A percentile compares a stretch with the other conserved stretches of the same genome.
Conservation (phyloP, 2,113 vertebrate genomes). For the Labeo catla region DNA sequence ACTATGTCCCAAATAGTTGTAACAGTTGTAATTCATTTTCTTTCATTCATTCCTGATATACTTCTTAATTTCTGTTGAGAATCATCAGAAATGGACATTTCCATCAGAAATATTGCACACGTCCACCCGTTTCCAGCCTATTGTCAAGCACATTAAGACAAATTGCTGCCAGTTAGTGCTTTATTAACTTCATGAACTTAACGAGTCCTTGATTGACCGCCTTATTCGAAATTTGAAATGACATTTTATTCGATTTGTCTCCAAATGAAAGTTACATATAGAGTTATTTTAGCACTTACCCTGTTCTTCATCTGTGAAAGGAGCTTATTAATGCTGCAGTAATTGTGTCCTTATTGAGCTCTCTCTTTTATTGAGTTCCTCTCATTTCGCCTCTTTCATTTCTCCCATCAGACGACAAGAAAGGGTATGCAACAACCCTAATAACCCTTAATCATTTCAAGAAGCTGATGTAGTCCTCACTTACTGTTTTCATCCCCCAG, state of each 20-base stretch:
- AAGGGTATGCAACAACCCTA: not conserved
- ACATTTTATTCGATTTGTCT: slow-evolving; percentile 17
- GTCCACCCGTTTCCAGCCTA: not conserved
- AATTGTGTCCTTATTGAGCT: slow-evolving; percentile 30
- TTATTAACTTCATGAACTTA: not conserved
- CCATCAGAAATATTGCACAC: not conserved
- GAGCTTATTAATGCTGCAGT: slow-evolving; percentile 34
- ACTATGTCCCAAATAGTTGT: slow-evolving; percentile 25
- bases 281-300: slow-evolving; percentile 8
- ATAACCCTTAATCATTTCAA: not conserved
- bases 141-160: slow-evolving; percentile 13
- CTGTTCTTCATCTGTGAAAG: slow-evolving; percentile 25
- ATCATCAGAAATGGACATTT: not conserved
- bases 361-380: slow-evolving; percentile 11
- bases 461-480: not conserved
- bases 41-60: not conserved
- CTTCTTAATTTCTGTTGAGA: not conserved
- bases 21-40: not conserved
- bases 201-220: not conserved
- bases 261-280: not conserved
- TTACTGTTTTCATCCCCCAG: not conserved
- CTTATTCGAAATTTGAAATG: not conserved
- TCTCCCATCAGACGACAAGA: not conserved
- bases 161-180: not conserved
- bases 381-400: slow-evolving; percentile 4